phyloP scores from a whole-genome alignment of 2,113 vertebrate species.

The Psephotus haematonotus region DNA sequence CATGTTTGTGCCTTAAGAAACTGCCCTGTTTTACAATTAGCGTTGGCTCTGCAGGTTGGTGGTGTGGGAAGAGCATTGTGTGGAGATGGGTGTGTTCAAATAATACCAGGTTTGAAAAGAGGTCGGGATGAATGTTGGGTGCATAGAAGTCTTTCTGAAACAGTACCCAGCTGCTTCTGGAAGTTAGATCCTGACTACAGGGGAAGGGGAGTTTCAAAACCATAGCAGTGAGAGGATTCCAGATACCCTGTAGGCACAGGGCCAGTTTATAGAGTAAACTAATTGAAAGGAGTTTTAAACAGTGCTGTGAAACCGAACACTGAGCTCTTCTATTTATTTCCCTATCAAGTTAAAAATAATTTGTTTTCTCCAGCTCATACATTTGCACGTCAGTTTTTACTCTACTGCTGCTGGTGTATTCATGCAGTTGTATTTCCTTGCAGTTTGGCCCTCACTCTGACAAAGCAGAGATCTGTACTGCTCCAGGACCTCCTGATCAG shows the following conservation, averaged over 20 bases:
- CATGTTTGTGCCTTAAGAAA: not conserved
- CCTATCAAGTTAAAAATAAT: not conserved
- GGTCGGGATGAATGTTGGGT: not conserved
- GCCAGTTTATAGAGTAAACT: not conserved
- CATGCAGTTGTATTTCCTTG: not conserved
- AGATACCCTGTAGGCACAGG: not conserved
- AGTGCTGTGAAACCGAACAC: not conserved
- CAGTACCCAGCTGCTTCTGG: not conserved
- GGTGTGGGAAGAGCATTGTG: not conserved
- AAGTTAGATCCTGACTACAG: not conserved
- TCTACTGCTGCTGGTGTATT: not conserved
- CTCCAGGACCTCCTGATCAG: conserved; percentile 75
- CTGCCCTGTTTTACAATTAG: not conserved
- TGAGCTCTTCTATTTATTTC: not conserved
- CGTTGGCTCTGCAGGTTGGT: accelerated
- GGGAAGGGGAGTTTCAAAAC: not conserved
- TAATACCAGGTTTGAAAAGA: not conserved
- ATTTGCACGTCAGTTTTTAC: not conserved
- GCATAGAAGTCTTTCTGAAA: not conserved
- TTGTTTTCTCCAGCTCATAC: not conserved
- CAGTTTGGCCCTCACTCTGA: conserved; percentile 77
- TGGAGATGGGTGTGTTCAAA: not conserved
- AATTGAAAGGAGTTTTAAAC: not conserved
- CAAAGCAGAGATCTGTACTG: conserved; percentile 71
- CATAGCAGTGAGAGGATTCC: not conserved